Evolutionary conservation across 2,113 vertebrate species (phyloP).

Genomic region (Sclerurus mexicanus): DNA sequence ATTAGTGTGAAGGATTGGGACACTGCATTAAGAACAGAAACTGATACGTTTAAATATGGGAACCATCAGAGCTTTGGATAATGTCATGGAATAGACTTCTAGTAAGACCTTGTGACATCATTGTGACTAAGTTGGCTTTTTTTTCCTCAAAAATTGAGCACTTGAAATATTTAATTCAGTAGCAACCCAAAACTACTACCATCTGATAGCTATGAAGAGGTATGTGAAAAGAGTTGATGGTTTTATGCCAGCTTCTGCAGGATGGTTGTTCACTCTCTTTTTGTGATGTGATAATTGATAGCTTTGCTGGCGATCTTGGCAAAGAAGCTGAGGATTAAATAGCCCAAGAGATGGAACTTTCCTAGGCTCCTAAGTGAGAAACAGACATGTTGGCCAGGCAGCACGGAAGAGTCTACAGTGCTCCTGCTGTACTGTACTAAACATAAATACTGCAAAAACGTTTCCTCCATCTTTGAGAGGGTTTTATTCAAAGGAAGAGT

Average conservation of each 20-base stretch:
- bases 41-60: not conserved
- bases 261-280: slow-evolving; percentile 47
- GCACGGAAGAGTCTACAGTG: not conserved
- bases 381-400: slow-evolving; percentile 27
- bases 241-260: slow-evolving; percentile 46
- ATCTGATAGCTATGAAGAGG: slow-evolving; percentile 50
- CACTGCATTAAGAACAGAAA: not conserved
- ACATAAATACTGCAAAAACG: not conserved
- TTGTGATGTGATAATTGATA: slow-evolving; percentile 65
- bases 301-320: slow-evolving; percentile 53
- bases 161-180: slow-evolving; percentile 23
- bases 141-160: not conserved
- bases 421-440: not conserved
- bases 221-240: slow-evolving; percentile 36
- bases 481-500: not conserved
- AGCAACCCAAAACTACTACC: slow-evolving; percentile 22
- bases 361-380: slow-evolving; percentile 38
- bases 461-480: not conserved
- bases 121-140: not conserved
- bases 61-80: not conserved
- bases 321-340: slow-evolving; percentile 48
- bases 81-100: not conserved
- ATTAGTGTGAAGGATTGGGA: not conserved
- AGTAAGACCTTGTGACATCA: slow-evolving; percentile 10
- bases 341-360: slow-evolving; percentile 43